phyloP scores from a whole-genome alignment of 2,113 vertebrate species.

The Oxyruncus cristatus region DNA sequence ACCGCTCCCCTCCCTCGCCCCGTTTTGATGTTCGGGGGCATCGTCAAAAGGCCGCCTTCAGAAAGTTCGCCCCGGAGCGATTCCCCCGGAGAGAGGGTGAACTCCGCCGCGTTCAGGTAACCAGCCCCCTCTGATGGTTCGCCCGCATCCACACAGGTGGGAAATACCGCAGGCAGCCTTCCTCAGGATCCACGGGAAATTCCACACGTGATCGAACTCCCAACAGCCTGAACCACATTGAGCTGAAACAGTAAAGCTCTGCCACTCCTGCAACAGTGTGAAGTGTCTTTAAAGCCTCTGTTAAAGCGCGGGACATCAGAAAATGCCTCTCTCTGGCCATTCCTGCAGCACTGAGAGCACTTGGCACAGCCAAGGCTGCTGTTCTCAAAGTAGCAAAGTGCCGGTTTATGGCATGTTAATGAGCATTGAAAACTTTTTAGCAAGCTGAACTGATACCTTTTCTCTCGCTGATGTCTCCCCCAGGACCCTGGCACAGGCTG shows the following conservation, averaged over 20 bases:
- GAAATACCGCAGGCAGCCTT: not conserved
- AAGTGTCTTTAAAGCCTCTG: not conserved
- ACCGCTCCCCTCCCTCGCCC: not conserved
- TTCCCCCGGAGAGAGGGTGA: not conserved
- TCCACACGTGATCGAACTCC: fast-evolving
- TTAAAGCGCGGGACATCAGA: not conserved
- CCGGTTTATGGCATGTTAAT: not conserved
- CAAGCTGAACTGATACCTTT: not conserved
- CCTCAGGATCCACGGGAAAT: not conserved
- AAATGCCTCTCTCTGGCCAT: not conserved
- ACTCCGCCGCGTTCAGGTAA: not conserved
- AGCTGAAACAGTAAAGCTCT: not conserved
- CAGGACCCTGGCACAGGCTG: not conserved
- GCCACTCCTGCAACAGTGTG: not conserved
- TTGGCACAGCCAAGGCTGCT: not conserved
- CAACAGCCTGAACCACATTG: not conserved
- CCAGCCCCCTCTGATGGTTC: fast-evolving
- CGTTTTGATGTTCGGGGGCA: not conserved
- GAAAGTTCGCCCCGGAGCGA: not conserved
- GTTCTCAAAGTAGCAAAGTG: not conserved
- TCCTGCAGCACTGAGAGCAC: not conserved
- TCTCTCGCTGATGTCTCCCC: not conserved
- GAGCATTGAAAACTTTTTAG: not conserved
- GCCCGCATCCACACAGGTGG: not conserved
- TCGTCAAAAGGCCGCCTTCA: fast-evolving